Evolutionary conservation across 2,797 vertebrate species (phyloP).

Genomic region (Phrynocephalus forsythii): DNA sequence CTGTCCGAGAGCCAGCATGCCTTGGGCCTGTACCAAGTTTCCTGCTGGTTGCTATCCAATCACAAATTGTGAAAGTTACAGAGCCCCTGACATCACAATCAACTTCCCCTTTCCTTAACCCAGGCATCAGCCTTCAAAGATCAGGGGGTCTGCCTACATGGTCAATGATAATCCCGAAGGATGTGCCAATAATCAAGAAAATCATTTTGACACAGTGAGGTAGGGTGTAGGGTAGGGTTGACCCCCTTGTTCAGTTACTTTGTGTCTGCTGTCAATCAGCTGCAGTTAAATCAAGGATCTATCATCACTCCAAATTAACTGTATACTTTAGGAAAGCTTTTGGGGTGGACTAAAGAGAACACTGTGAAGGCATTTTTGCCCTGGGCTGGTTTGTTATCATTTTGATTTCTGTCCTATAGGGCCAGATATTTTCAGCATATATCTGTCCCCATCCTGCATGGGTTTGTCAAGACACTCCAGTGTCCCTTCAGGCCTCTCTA

Average conservation of each 20-base stretch:
- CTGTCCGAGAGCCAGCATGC: neutral
- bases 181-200: conserved; percentile 13
- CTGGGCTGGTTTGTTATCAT: neutral
- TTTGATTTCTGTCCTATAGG: conserved; percentile 9
- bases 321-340: conserved; percentile 1
- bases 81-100: conserved; percentile 40
- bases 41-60: conserved; percentile 26
- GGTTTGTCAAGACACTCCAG: conserved; percentile 9
- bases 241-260: neutral
- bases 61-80: conserved; percentile 3
- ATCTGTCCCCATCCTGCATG: conserved; percentile 6
- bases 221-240: neutral
- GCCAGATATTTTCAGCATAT: neutral
- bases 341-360: neutral
- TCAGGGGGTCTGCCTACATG: conserved; percentile 18
- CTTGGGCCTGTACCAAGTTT: neutral
- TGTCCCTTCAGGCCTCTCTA: conserved; percentile 2
- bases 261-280: neutral
- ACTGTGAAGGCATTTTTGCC: neutral
- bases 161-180: conserved; percentile 13
- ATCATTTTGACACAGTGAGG: conserved; percentile 20
- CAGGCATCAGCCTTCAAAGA: conserved; percentile 1
- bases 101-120: conserved; percentile 13
- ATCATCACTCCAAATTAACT: neutral
- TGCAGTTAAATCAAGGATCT: neutral